These are phyloP conservation scores for Pelobates cultripes DNA, from an alignment of 2,797 vertebrate species.

Conservation along the genomic window DNA sequence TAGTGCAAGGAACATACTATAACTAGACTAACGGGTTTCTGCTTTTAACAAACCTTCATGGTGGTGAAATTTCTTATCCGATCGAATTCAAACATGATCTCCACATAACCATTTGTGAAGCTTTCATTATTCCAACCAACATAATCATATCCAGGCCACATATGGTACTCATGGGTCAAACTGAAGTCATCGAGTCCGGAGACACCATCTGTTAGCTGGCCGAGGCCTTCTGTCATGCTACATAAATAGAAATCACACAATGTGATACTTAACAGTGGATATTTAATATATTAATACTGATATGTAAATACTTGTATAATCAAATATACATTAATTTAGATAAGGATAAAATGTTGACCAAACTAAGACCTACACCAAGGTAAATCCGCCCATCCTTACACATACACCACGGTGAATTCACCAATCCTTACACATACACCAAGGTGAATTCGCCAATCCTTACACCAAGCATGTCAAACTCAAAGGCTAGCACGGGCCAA, in stretches of 20 bases:
- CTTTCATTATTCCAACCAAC: conserved; percentile 95
- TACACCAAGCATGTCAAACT: no score
- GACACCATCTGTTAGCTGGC: conserved; percentile 93
- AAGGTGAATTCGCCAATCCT: no score
- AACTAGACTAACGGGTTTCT: neutral
- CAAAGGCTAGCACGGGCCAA: no score
- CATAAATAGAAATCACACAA: neutral
- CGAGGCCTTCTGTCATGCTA: conserved; percentile 96
- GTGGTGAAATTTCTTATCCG: conserved; percentile 92
- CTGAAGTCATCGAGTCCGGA: conserved; percentile 92
- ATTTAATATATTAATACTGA: neutral
- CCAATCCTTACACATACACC: no score
- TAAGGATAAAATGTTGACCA: no score
- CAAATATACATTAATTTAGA: no score
- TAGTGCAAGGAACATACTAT: neutral
- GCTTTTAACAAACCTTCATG: conserved; percentile 84
- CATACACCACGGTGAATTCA: no score
- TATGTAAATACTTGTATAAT: neutral
- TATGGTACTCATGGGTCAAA: conserved; percentile 87
- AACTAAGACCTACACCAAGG: no score
- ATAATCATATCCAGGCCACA: conserved; percentile 94
- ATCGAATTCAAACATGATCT: conserved; percentile 97
- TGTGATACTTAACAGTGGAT: neutral
- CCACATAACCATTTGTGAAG: conserved; percentile 82
- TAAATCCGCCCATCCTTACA: no score